These are phyloP conservation scores for Palythoa caribaeorum DNA, from an alignment of 92 coral and sea anemone genomes.

Conservation along the genomic window DNA sequence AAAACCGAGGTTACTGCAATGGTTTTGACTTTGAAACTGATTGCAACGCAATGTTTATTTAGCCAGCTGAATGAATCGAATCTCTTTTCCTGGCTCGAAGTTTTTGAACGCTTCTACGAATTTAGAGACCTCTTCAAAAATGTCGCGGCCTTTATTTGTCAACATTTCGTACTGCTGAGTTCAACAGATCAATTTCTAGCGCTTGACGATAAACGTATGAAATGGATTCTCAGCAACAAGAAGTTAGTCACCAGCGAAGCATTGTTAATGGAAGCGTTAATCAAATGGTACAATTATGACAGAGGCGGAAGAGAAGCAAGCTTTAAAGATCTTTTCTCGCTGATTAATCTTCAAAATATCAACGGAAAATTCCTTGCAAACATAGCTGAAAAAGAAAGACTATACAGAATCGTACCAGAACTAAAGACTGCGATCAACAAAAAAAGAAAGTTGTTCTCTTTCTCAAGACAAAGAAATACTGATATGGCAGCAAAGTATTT, in stretches of 20 bases:
- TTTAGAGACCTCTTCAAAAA: background rate
- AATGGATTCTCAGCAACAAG: conserved; percentile 14
- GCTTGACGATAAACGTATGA: conserved; percentile 18
- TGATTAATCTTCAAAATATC: background rate
- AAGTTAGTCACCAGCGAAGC: conserved; percentile 15
- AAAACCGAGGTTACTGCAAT: background rate
- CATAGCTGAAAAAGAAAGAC: background rate
- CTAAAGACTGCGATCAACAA: background rate
- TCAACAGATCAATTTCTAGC: conserved; percentile 17
- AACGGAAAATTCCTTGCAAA: background rate
- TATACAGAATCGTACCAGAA: background rate
- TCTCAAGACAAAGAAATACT: background rate
- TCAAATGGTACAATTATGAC: conserved; percentile 18
- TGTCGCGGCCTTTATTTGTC: conserved; percentile 7
- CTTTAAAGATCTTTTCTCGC: conserved; percentile 6
- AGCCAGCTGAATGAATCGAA: conserved; percentile 11
- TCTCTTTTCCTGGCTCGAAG: conserved; percentile 11
- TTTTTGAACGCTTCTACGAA: conserved; percentile 1
- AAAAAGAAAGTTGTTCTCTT: background rate
- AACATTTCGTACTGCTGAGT: conserved; percentile 28
- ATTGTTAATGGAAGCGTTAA: background rate
- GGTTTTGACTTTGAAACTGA: background rate
- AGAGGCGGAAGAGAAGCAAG: background rate
- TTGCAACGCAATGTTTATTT: background rate
- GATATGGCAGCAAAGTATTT: conserved; percentile 5